These are phyloP conservation scores for Diabrotica undecimpunctata DNA, from an alignment of 1,140 invertebrate genomes.

Conservation along the genomic window DNA sequence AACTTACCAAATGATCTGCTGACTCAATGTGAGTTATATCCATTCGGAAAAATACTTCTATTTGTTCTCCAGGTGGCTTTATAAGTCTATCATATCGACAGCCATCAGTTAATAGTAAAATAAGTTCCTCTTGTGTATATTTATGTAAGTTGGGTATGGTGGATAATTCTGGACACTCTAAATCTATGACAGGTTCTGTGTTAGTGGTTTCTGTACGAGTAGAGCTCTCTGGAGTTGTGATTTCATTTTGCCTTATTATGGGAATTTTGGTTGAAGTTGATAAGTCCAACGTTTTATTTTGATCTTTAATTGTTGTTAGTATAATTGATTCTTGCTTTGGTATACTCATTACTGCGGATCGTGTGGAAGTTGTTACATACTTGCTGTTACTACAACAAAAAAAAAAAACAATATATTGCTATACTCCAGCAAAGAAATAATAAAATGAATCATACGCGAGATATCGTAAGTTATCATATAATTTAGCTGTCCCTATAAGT, in stretches of 20 bases:
- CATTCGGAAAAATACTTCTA: slow-evolving; percentile 39
- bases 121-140: slow-evolving; percentile 67
- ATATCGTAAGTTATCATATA: no score
- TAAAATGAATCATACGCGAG: no score
- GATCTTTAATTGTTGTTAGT: neutral
- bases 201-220: neutral
- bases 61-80: slow-evolving; percentile 52
- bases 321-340: neutral
- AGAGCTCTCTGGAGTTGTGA: neutral
- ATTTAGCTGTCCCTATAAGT: no score
- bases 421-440: no score
- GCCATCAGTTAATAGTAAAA: slow-evolving; percentile 63
- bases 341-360: neutral
- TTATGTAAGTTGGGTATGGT: slow-evolving; percentile 24
- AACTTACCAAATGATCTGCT: slow-evolving; percentile 46
- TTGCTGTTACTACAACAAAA: no score
- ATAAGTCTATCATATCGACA: slow-evolving; percentile 73
- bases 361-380: neutral
- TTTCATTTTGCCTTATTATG: neutral
- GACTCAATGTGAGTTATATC: slow-evolving; percentile 46
- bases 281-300: neutral
- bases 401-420: no score
- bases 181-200: neutral
- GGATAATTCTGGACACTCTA: slow-evolving; percentile 6
- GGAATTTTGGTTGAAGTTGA: neutral